Evolutionary conservation across 2,113 vertebrate genomes (phyloP).

Genomic region (Laticauda laticaudata): DNA sequence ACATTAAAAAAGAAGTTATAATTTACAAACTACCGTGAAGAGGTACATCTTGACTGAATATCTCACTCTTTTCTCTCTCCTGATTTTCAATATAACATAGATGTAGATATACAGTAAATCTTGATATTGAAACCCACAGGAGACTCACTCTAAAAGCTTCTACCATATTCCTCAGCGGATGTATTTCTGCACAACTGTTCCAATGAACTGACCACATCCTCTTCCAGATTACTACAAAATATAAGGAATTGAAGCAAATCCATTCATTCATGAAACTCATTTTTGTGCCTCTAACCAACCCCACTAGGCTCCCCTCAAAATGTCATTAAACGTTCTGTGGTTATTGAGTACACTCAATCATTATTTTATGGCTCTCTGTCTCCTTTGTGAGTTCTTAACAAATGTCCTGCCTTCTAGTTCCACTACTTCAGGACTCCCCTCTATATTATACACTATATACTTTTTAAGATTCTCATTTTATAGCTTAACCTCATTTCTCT

Average conservation of each 20-base stretch:
- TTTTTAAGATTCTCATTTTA: not conserved
- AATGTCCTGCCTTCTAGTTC: not conserved
- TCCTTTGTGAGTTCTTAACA: not conserved
- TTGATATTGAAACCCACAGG: not conserved
- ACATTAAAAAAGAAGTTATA: not conserved
- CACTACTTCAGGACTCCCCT: not conserved
- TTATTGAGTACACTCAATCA: not conserved
- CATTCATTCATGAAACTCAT: not conserved
- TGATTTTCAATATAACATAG: not conserved
- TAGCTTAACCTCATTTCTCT: not conserved
- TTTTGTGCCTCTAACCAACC: not conserved
- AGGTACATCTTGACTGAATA: not conserved
- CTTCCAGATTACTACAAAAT: not conserved
- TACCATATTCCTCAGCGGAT: not conserved
- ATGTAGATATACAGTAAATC: not conserved
- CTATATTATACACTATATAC: not conserved
- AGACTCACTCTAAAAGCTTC: not conserved
- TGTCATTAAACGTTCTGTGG: not conserved
- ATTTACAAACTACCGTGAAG: not conserved
- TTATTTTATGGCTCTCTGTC: not conserved
- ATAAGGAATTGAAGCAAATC: not conserved
- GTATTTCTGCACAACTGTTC: not conserved
- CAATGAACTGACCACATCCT: not conserved
- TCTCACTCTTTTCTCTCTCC: not conserved
- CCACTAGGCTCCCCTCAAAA: not conserved